Percentiles rank a stretch among this genome's conserved stretches.
These are phyloP conservation scores for Anniella stebbinsi DNA, from an alignment of 2,797 vertebrate species.

Conservation along the genomic window DNA sequence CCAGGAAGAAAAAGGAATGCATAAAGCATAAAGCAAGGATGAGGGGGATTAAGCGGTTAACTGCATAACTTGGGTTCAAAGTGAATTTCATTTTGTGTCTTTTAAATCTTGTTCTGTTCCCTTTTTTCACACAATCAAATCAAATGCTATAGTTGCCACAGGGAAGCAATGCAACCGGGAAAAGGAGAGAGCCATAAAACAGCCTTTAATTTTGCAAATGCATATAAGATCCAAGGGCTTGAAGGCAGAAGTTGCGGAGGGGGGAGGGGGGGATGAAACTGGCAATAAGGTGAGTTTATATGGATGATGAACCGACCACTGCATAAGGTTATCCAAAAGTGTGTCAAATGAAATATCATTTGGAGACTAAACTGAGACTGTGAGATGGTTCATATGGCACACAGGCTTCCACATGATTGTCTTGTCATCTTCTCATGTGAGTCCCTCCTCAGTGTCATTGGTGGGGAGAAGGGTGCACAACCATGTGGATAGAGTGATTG, in stretches of 20 bases:
- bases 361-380: constrained; percentile 26
- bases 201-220: constrained; percentile 41
- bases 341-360: constrained; percentile 16
- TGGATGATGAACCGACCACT: neutral
- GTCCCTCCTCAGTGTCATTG: neutral
- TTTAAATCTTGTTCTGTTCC: constrained; percentile 30
- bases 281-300: constrained; percentile 35
- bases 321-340: constrained; percentile 12
- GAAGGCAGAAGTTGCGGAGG: constrained; percentile 16
- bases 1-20: constrained; percentile 39
- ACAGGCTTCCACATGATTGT: neutral
- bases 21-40: constrained; percentile 14
- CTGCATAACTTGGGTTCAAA: constrained; percentile 41
- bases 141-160: constrained; percentile 22
- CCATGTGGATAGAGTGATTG: neutral
- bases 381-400: neutral
- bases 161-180: constrained; percentile 27
- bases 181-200: constrained; percentile 22
- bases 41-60: constrained; percentile 43
- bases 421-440: neutral
- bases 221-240: constrained; percentile 37
- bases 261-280: neutral
- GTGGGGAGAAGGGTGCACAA: too few relatives aligned
- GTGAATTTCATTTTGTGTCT: constrained; percentile 52
- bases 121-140: constrained; percentile 27